Evolutionary conservation across 2,888 invertebrate genomes (phyloP).

Genomic region (Pelosia muscerda): DNA sequence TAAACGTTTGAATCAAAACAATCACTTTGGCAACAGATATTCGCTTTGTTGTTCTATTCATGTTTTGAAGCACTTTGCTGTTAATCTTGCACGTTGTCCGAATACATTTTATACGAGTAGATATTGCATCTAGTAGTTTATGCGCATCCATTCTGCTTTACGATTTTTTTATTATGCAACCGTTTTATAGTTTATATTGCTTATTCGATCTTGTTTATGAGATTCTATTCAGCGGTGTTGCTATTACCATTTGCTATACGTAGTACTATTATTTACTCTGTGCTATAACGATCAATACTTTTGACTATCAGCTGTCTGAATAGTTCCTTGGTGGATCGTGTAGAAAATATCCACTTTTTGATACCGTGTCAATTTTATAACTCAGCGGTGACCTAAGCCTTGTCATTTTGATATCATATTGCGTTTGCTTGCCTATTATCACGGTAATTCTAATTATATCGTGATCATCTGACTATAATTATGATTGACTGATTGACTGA

Average conservation of each 20-base stretch:
- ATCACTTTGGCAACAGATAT: constrained; percentile 38
- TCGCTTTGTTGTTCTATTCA: constrained; percentile 26
- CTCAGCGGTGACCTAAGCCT: not conserved
- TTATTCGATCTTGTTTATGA: constrained; percentile 41
- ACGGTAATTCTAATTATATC: too few species aligned
- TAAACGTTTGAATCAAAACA: constrained; percentile 28
- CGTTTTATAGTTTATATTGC: constrained; percentile 53
- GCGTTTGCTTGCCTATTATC: not conserved
- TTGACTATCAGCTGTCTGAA: constrained; percentile 27
- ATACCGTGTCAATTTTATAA: not conserved
- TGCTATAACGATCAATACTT: constrained; percentile 21
- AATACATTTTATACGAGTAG: constrained; percentile 29
- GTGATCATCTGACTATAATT: not conserved
- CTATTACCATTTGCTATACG: too few species aligned
- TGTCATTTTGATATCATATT: not conserved
- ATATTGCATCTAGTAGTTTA: constrained; percentile 35
- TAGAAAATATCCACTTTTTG: not conserved
- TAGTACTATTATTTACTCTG: too few species aligned
- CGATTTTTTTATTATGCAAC: constrained; percentile 56
- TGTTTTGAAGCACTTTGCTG: constrained; percentile 13
- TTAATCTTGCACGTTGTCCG: constrained; percentile 30
- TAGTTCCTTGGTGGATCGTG: constrained; percentile 9
- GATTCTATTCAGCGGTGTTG: constrained; percentile 27
- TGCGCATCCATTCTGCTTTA: constrained; percentile 59
- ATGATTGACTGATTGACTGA: too few species aligned